phyloP scores from a whole-genome alignment of 2,113 vertebrate species.

The Psilopsiagon aymara region DNA sequence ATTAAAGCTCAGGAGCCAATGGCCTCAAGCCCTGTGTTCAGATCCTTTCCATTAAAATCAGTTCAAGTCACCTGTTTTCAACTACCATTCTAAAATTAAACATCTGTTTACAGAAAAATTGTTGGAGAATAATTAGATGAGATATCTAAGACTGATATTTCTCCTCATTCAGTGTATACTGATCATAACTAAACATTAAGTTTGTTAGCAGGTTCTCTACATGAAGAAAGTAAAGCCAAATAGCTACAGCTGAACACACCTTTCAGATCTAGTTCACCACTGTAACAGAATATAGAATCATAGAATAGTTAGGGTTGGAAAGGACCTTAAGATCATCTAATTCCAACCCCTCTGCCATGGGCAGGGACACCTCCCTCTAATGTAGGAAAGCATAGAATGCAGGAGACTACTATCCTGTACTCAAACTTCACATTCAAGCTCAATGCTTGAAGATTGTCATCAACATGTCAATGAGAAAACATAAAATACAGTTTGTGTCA shows the following conservation, averaged over 20 bases:
- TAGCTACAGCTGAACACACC: neutral
- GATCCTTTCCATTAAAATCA: neutral
- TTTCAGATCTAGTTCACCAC: neutral
- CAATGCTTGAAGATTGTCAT: neutral
- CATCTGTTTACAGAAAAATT: neutral
- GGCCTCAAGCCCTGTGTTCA: neutral
- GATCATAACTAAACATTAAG: neutral
- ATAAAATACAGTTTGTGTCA: neutral
- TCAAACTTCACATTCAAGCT: neutral
- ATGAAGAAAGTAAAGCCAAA: neutral
- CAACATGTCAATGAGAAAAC: accelerated
- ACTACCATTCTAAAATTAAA: neutral
- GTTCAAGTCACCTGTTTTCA: neutral
- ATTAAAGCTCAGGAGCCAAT: neutral
- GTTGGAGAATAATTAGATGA: neutral
- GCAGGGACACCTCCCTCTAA: neutral
- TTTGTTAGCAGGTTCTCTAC: neutral
- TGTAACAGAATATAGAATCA: neutral
- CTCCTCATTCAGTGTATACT: neutral
- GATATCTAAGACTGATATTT: neutral
- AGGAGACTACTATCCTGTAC: neutral
- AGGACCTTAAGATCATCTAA: no score
- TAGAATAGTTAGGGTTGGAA: no score
- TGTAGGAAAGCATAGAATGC: neutral
- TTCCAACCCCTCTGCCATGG: no score